Evolutionary conservation across 2,888 invertebrate species (phyloP), one percentile per base, ranked within the genome.

Genomic region (Trypoxylon attenuatum): DNA sequence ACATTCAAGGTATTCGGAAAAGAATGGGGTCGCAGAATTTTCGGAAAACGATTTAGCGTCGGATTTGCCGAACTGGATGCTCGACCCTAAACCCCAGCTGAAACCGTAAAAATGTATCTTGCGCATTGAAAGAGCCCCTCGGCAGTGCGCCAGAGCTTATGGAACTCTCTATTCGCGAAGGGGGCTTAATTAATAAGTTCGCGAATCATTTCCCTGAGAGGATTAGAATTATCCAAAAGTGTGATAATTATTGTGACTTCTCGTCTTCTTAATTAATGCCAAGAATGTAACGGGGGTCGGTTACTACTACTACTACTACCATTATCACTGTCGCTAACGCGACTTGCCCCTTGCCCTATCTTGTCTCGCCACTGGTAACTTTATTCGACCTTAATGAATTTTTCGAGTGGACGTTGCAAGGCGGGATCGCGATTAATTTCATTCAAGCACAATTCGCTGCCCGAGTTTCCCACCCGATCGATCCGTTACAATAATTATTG

Each of bases 361-460:
- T 5, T 25, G 25, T 8, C 25, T 19, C 8, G 18, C 2, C 3
- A 19, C 13, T 38, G 45, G 18, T 54, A 53, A 47, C 51, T 52
- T 51, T 43, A 54, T 27, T 47, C 71, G 43, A 27, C 23, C 25
- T 55, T 71, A 67, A 71, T 71, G 71, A 71, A 71, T 71, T 58
- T 61, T 67, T 62, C 62, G 57, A 71, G 67, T 67, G 59, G 45
- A 61, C 52, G 61, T 16, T 29, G 6, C 53, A 49, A 61, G 29
- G 29, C 49, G 49, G n/a, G 38, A 16, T 25, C 21, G 42, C 10
- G 55, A 62, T 51, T 46, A 62, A 65, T 62, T 45, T 42, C 51
- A 38, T 55, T 52, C 0, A 6, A 33, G 23, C 38, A 13, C 45
- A 22, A 25, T 19, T 13, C 41, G 8, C 27, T 15, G 27, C 51